Evolutionary conservation across 1,140 invertebrate genomes (phyloP), one percentile per base, ranked within the genome.

Genomic region (Drosophila kanapiae): DNA sequence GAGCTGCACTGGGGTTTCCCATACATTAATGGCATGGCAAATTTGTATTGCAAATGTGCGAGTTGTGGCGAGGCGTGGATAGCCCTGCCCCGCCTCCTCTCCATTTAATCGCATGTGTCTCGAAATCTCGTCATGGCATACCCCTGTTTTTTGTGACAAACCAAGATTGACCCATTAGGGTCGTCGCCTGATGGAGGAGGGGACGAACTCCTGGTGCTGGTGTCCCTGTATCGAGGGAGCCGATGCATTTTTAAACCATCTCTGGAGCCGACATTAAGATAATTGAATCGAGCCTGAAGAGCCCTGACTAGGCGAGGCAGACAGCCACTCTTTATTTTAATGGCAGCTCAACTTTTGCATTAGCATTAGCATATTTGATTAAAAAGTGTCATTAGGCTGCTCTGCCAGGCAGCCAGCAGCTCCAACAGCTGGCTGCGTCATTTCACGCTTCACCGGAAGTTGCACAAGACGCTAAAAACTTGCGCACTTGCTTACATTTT

Each of bases 351-450:
- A 77, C 56, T 83, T 78, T 69, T 47, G 72, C 77, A 83, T 85
- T 84, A 85, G 80, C 84, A 85, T 88, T 88, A 91, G 85, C 85
- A 88, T 88, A 90, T 90, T 88, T 88, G 84, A 88, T 88, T 88
- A 90, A 88, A 87, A 88, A 88, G 81, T 88, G 85, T 90, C 85
- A 88, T 88, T 90, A 88, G 84, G 71, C 76, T 65, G 42, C 18
- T 31, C 75, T 18, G 7, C 42, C 53, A 27, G 18, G 43, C 37
- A 23, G n/a, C 37, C 31, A 9, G 11, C 48, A n/a, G 31, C 11
- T 63, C 18, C 51, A 53, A 9, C 29, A 47, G 42, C 45, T 62
- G 57, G 38, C 76, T 68, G 63, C 64, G 31, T 60, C 69, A 76
- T 72, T 86, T 87, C 71, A 81, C 70, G 78, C 81, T 85, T 75